A percentile compares a stretch with the other conserved stretches of the same genome.
phyloP scores from a whole-genome alignment of 2,888 invertebrate species.

The Leucophenga montana region DNA sequence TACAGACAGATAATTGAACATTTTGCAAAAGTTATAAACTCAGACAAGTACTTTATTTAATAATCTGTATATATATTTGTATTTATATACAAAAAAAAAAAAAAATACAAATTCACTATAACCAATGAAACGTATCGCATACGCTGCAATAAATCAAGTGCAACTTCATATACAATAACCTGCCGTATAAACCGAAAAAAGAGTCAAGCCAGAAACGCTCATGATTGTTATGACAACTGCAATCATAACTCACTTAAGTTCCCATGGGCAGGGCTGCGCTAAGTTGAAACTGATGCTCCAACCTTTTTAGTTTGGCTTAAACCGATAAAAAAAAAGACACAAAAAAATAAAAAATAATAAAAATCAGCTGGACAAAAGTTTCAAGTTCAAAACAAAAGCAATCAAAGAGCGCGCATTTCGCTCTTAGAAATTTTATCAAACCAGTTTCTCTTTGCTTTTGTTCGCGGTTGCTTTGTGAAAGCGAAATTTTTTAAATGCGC shows the following conservation, averaged over 20 bases:
- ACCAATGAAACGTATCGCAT: too few relatives aligned
- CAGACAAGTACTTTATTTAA: too few relatives aligned
- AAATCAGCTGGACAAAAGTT: slow-evolving; percentile 18
- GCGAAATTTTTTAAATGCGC: slow-evolving; percentile 50
- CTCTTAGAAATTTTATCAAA: slow-evolving; percentile 18
- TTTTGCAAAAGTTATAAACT: too few relatives aligned
- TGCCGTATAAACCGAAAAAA: too few relatives aligned
- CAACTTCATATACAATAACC: too few relatives aligned
- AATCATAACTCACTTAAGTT: slow-evolving; percentile 22
- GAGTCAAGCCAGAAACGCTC: not conserved
- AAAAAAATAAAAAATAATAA: too few relatives aligned
- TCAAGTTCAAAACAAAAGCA: slow-evolving; percentile 31
- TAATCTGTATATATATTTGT: too few relatives aligned
- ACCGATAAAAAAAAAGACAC: not conserved
- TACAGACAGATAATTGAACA: too few relatives aligned
- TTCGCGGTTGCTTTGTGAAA: slow-evolving; percentile 31
- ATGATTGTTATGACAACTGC: slow-evolving; percentile 26
- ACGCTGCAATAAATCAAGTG: too few relatives aligned
- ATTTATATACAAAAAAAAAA: too few relatives aligned
- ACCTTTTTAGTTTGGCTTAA: slow-evolving; percentile 3
- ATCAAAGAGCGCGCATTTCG: slow-evolving; percentile 5
- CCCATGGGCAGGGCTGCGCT: slow-evolving; percentile 6
- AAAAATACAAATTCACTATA: too few relatives aligned
- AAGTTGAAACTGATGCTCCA: not conserved
- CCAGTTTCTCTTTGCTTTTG: slow-evolving; percentile 4